Evolutionary conservation across 2,113 vertebrate genomes (phyloP).

Genomic region (Notarius lentiginosus): DNA sequence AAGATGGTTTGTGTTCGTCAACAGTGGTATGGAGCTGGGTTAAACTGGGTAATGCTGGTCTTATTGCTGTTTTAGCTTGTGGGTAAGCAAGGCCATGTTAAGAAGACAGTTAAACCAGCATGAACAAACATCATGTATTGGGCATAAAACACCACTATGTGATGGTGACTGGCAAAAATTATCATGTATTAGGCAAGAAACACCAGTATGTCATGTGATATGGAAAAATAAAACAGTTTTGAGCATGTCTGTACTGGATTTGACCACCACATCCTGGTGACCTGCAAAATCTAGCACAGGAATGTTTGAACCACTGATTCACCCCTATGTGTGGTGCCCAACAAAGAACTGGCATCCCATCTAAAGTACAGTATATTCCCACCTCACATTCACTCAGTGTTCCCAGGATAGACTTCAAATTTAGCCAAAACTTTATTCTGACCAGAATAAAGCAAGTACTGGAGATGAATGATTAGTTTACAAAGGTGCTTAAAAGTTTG

Average conservation of each 20-base stretch:
- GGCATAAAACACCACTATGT: background rate
- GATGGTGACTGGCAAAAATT: background rate
- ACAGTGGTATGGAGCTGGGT: background rate
- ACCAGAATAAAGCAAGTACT: background rate
- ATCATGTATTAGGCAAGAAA: background rate
- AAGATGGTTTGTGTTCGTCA: background rate
- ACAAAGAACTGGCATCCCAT: background rate
- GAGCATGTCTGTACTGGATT: background rate
- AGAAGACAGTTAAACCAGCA: background rate
- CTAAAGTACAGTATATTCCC: background rate
- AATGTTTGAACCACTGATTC: background rate
- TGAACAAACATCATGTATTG: background rate
- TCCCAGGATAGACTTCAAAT: background rate
- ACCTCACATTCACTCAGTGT: background rate
- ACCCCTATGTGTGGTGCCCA: background rate
- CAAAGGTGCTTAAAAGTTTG: background rate
- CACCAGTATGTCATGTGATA: too few species aligned
- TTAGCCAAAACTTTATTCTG: background rate
- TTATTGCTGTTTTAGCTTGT: background rate
- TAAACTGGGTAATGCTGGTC: background rate
- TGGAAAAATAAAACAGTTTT: background rate
- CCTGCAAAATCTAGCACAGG: background rate
- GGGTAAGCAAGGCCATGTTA: background rate
- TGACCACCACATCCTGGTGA: background rate
- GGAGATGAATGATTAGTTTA: background rate